A percentile compares a stretch with the other conserved stretches of the same genome.
Conservation (phyloP, 2,113 vertebrate species). For the Cyprinodon tularosa region DNA sequence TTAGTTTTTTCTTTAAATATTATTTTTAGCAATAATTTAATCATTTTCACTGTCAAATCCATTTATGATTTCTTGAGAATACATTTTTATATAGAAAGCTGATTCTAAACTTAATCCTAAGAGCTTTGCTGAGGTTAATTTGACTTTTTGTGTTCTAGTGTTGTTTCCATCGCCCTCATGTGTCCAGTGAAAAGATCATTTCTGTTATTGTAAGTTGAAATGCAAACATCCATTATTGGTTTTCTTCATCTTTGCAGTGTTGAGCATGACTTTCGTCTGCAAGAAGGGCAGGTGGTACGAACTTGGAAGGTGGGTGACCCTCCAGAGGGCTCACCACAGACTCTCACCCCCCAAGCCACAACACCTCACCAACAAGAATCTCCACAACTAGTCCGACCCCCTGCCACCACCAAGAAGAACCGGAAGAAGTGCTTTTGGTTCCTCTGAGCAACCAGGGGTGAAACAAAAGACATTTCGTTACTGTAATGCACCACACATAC, state of each 20-base stretch:
- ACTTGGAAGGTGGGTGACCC: conserved; percentile 80
- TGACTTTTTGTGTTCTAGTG: not conserved
- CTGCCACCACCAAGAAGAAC: conserved; percentile 75
- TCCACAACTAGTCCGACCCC: conserved; percentile 62
- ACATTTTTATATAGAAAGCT: not conserved
- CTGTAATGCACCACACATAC: conserved; percentile 40
- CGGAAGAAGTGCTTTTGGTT: conserved; percentile 84
- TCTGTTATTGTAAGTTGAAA: not conserved
- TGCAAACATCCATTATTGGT: not conserved
- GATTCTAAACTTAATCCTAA: not conserved
- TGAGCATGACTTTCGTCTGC: conserved; percentile 82
- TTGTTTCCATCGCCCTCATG: not conserved
- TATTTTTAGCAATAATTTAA: not conserved
- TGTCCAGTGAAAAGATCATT: not conserved
- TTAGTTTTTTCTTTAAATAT: not conserved
- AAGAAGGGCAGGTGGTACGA: conserved; percentile 81
- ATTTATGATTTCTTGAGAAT: not conserved
- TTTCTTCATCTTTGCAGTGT: conserved; percentile 61
- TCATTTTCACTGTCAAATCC: not conserved
- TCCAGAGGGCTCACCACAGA: conserved; percentile 70
- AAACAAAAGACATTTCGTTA: conserved; percentile 43
- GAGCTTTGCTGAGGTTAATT: not conserved
- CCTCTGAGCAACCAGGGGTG: conserved; percentile 64
- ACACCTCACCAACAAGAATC: conserved; percentile 72
- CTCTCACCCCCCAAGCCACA: conserved; percentile 56